A percentile compares a stretch with the other conserved stretches of the same genome.
Evolutionary conservation across 2,888 invertebrate genomes (phyloP).

Genomic region (Choreutis nemorana): DNA sequence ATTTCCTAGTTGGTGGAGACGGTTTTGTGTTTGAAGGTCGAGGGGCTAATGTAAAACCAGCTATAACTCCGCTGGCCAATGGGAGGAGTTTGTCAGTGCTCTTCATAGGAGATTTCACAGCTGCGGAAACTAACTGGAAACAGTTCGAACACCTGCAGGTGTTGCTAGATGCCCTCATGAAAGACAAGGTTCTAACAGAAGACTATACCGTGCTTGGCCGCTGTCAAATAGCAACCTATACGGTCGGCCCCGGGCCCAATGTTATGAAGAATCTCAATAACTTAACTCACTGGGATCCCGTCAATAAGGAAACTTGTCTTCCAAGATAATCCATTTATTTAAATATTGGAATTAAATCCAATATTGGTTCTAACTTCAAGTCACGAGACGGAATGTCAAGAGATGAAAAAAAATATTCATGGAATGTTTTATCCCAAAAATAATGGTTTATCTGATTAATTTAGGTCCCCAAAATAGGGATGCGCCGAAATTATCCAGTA

Average conservation of each 20-base stretch:
- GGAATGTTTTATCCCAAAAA: no score
- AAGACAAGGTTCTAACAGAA: slow-evolving; percentile 19
- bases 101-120: slow-evolving; percentile 42
- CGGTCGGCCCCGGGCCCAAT: slow-evolving; percentile 29
- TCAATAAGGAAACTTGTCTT: slow-evolving; percentile 12
- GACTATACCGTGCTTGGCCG: slow-evolving; percentile 32
- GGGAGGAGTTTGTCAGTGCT: slow-evolving; percentile 30
- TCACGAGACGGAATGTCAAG: no score
- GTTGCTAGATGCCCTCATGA: slow-evolving; percentile 27
- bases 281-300: slow-evolving; percentile 31
- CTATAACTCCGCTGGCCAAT: slow-evolving; percentile 34
- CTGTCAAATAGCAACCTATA: slow-evolving; percentile 31
- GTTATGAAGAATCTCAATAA: slow-evolving; percentile 22
- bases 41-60: slow-evolving; percentile 38
- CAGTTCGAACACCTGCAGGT: slow-evolving; percentile 33
- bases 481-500: no score
- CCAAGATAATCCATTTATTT: no score
- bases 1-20: slow-evolving; percentile 39
- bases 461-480: no score
- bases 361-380: no score
- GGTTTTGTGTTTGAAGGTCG: slow-evolving; percentile 46
- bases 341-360: no score
- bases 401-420: no score
- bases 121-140: slow-evolving; percentile 15
- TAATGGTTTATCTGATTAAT: no score